Conservation (phyloP, 2,797 vertebrate genomes). For the Novumbra hubbsi region DNA sequence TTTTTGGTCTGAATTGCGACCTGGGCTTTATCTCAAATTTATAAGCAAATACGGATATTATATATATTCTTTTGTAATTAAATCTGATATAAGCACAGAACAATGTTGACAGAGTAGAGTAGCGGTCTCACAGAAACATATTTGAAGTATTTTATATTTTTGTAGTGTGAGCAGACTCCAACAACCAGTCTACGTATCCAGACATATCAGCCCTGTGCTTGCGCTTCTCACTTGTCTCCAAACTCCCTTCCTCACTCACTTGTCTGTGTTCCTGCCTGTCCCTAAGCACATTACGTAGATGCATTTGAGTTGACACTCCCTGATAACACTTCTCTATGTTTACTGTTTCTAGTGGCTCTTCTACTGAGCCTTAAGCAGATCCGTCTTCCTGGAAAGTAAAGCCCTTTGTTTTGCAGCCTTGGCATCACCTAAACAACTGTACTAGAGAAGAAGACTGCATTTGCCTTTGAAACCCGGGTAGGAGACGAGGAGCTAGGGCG, state of each 20-base stretch:
- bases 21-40: too few relatives aligned
- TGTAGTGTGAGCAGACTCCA: too few relatives aligned
- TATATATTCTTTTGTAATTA: too few relatives aligned
- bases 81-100: too few relatives aligned
- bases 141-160: too few relatives aligned
- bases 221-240: neutral
- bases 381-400: neutral
- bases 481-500: constrained; percentile 18
- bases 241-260: neutral
- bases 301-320: neutral
- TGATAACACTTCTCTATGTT: neutral
- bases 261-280: neutral
- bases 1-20: too few relatives aligned
- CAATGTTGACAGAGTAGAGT: too few relatives aligned
- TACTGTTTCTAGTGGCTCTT: constrained; percentile 1
- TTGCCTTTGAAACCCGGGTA: constrained; percentile 1
- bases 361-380: neutral
- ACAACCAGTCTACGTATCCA: too few relatives aligned
- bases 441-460: neutral
- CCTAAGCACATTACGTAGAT: neutral
- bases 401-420: neutral
- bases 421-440: neutral
- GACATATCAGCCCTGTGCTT: neutral
- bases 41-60: too few relatives aligned
- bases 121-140: too few relatives aligned